Evolutionary conservation across 1,140 invertebrate species (phyloP).

Genomic region (Temnothorax longispinosus): DNA sequence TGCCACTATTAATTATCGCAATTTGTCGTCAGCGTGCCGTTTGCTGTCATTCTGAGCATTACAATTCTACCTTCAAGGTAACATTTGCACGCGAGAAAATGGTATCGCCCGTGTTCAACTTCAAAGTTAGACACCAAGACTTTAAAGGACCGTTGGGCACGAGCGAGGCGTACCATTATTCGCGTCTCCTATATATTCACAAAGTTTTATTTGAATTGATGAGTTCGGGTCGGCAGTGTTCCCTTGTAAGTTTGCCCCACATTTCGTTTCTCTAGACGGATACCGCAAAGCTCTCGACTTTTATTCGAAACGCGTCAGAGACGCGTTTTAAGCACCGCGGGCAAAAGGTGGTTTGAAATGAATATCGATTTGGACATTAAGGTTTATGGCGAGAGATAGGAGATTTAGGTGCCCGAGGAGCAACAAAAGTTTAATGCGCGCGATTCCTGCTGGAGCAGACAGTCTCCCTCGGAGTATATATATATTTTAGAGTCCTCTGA

Average conservation of each 20-base stretch:
- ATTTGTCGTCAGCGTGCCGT: not conserved
- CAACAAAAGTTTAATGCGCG: constrained; percentile 67
- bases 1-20: not conserved
- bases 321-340: constrained; percentile 36
- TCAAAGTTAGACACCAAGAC: not conserved
- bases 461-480: constrained; percentile 21
- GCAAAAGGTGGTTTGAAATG: constrained; percentile 38
- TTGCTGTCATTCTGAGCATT: not conserved
- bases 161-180: constrained; percentile 27
- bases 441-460: constrained; percentile 34
- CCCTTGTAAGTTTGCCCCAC: constrained; percentile 33
- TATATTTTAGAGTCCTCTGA: constrained; percentile 28
- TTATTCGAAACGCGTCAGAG: constrained; percentile 30
- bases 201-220: constrained; percentile 46
- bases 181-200: constrained; percentile 39
- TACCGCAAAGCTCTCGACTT: constrained; percentile 20
- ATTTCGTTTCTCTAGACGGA: constrained; percentile 15
- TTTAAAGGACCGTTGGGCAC: constrained; percentile 26
- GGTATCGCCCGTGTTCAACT: not conserved
- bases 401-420: constrained; percentile 44
- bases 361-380: constrained; percentile 62
- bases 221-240: constrained; percentile 9
- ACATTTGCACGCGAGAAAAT: not conserved
- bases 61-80: not conserved
- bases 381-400: constrained; percentile 37